Evolutionary conservation across 2,888 invertebrate species (phyloP).

Genomic region (Ormyrus pomaceus): DNA sequence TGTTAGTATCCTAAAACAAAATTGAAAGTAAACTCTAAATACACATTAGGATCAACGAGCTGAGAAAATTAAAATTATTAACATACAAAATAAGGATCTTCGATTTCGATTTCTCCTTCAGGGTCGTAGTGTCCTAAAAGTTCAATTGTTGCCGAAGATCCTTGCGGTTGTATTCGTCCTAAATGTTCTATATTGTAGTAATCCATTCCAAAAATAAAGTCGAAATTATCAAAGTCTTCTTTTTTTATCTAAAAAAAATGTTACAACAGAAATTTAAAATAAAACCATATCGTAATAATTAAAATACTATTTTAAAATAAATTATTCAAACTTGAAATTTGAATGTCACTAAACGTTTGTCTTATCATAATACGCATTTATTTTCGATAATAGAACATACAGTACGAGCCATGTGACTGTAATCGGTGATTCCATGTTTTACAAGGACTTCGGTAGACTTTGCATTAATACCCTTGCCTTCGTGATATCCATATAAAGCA

Average conservation of each 20-base stretch:
- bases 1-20: slow-evolving; percentile 79
- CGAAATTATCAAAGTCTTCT: slow-evolving; percentile 87
- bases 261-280: not conserved
- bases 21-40: slow-evolving; percentile 45
- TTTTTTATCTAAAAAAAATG: slow-evolving; percentile 79
- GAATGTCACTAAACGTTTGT: not conserved
- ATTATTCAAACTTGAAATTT: not conserved
- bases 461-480: slow-evolving; percentile 87
- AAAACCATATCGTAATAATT: too few relatives aligned
- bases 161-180: slow-evolving; percentile 80
- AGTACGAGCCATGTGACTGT: slow-evolving; percentile 86
- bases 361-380: slow-evolving; percentile 7
- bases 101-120: slow-evolving; percentile 86
- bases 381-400: slow-evolving; percentile 72
- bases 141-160: slow-evolving; percentile 83
- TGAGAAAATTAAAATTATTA: not conserved
- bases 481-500: slow-evolving; percentile 90
- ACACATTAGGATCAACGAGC: too few relatives aligned
- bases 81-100: slow-evolving; percentile 93
- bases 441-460: slow-evolving; percentile 84
- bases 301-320: not conserved
- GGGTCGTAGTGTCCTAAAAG: slow-evolving; percentile 92
- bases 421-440: slow-evolving; percentile 82
- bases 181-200: slow-evolving; percentile 87
- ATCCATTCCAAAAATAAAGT: slow-evolving; percentile 97